Evolutionary conservation across 2,888 invertebrate genomes (phyloP).

Genomic region (Calliphora vomitoria): DNA sequence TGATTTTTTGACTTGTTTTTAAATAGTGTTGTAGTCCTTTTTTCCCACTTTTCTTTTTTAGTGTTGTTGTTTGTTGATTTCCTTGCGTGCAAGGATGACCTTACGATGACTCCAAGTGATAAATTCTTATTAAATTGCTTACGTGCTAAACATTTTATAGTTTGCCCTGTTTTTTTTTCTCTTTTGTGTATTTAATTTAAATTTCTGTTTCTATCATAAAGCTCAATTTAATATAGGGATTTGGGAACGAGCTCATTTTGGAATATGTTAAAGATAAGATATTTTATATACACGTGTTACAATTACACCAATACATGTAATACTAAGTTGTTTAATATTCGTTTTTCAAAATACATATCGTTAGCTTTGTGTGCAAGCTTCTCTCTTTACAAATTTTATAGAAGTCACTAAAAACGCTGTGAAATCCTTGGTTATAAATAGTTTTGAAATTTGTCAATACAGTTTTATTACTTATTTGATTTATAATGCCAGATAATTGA

Average conservation of each 20-base stretch:
- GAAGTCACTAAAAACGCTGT: no score
- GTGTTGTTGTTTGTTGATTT: slow-evolving; percentile 10
- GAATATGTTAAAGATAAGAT: slow-evolving; percentile 12
- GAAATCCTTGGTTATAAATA: no score
- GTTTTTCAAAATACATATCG: background rate
- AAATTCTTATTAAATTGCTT: slow-evolving; percentile 67
- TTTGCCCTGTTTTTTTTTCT: slow-evolving; percentile 36
- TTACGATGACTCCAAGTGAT: slow-evolving; percentile 81
- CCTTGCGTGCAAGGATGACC: slow-evolving; percentile 80
- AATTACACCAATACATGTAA: slow-evolving; percentile 1
- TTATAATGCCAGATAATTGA: no score
- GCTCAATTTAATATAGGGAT: slow-evolving; percentile 15
- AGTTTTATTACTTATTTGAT: no score
- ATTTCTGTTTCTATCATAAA: slow-evolving; percentile 7
- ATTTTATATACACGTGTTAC: slow-evolving; percentile 34
- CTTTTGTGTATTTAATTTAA: background rate
- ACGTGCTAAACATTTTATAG: slow-evolving; percentile 53
- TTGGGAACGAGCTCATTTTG: slow-evolving; percentile 1
- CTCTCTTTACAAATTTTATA: no score
- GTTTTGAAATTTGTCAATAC: no score
- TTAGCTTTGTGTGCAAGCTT: no score
- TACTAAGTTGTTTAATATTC: no score
- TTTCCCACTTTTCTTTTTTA: background rate
- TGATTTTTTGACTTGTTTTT: slow-evolving; percentile 60
- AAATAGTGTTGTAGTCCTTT: slow-evolving; percentile 31